phyloP scores from a whole-genome alignment of 2,113 vertebrate genomes.

The Piaya cayana region DNA sequence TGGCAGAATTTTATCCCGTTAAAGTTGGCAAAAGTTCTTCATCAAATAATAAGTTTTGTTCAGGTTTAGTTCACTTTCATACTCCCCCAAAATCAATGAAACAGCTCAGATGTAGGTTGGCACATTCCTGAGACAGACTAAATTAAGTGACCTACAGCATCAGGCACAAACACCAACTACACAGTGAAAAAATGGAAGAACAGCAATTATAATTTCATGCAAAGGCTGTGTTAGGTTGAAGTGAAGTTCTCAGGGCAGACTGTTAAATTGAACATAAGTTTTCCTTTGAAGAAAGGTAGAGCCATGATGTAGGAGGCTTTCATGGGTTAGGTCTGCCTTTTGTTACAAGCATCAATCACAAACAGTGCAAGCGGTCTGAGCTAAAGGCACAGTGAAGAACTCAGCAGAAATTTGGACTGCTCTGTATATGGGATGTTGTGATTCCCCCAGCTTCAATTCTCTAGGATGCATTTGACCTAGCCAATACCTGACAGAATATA shows the following conservation, averaged over 20 bases:
- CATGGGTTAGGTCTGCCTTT: background rate
- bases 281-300: conserved; percentile 11
- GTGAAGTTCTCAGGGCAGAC: background rate
- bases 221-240: background rate
- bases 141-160: background rate
- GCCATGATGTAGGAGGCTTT: background rate
- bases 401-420: conserved; percentile 45
- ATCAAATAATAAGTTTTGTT: conserved; percentile 51
- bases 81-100: conserved; percentile 23
- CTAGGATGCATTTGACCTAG: conserved; percentile 25
- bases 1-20: conserved; percentile 46
- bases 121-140: background rate
- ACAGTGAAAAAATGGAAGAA: background rate
- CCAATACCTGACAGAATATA: conserved; percentile 11
- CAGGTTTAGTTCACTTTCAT: conserved; percentile 52
- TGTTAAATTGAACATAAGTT: conserved; percentile 1
- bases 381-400: conserved; percentile 41
- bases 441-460: conserved; percentile 27
- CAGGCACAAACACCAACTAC: background rate
- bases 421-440: background rate
- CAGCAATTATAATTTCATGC: background rate
- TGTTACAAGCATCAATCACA: background rate
- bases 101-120: background rate
- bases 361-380: conserved; percentile 29
- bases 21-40: conserved; percentile 53